These are phyloP conservation scores for Lithophane ornitopus DNA, from an alignment of 2,888 invertebrate species.

Conservation along the genomic window DNA sequence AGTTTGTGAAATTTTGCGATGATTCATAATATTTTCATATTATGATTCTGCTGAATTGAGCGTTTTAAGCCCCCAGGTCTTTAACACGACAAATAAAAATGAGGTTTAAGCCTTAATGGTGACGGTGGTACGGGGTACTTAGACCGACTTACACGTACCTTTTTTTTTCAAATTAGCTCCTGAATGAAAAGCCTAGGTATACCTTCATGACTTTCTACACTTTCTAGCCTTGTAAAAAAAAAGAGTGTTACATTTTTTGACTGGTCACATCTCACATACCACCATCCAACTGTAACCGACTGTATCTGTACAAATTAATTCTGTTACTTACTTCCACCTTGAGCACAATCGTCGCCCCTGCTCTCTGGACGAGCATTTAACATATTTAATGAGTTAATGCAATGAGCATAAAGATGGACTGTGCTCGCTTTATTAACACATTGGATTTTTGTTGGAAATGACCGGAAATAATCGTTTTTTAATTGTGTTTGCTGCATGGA, in stretches of 20 bases:
- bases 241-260: not conserved
- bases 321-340: constrained; percentile 67
- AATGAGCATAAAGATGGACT: constrained; percentile 46
- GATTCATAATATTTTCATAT: too few relatives aligned
- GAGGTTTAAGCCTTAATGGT: too few relatives aligned
- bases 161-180: not conserved
- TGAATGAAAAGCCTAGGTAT: not conserved
- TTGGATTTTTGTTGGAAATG: constrained; percentile 4
- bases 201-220: not conserved
- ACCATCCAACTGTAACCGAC: constrained; percentile 52
- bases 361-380: constrained; percentile 58
- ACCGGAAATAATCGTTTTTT: constrained; percentile 17
- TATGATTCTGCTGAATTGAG: too few relatives aligned
- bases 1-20: too few relatives aligned
- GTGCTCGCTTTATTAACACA: constrained; percentile 35
- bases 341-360: constrained; percentile 64
- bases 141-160: too few relatives aligned
- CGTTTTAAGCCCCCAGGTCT: too few relatives aligned
- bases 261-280: constrained; percentile 25
- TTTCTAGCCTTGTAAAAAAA: too few relatives aligned
- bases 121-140: too few relatives aligned
- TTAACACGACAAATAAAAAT: too few relatives aligned
- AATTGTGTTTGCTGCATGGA: constrained; percentile 9
- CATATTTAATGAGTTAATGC: constrained; percentile 57
- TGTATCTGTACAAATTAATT: constrained; percentile 67